Percentiles rank a stretch among this genome's conserved stretches.
Conservation (phyloP, 2,797 vertebrate species). For the Acomys russatus region DNA sequence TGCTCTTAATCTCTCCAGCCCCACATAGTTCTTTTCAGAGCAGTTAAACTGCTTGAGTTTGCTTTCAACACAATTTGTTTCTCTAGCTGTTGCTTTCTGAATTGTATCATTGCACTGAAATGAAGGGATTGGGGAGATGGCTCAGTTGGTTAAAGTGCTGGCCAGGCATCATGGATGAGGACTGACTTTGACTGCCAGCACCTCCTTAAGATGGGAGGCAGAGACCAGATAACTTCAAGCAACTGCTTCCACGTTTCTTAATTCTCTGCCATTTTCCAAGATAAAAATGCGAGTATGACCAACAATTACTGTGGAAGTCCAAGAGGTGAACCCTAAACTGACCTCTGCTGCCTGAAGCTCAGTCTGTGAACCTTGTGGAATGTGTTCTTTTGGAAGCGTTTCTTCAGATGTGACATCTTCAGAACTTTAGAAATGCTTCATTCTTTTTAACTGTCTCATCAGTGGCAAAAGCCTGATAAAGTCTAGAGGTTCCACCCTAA, state of each 20-base stretch:
- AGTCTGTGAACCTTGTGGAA: neutral
- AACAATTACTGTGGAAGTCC: neutral
- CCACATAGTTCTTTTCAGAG: neutral
- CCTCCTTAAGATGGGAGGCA: neutral
- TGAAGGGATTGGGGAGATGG: neutral
- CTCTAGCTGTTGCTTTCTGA: neutral
- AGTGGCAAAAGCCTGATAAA: slow-evolving; percentile 16
- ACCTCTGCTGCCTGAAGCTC: slow-evolving; percentile 5
- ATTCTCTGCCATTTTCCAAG: neutral
- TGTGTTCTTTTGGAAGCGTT: neutral
- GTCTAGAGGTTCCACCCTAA: neutral
- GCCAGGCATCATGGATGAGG: neutral
- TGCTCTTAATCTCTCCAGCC: neutral
- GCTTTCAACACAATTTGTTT: neutral
- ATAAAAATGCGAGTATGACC: neutral
- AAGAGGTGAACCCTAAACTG: neutral
- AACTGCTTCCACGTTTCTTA: neutral
- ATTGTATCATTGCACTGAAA: neutral
- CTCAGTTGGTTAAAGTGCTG: neutral
- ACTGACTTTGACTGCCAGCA: neutral
- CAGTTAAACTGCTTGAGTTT: neutral
- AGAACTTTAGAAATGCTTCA: slow-evolving; percentile 22
- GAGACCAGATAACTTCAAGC: neutral
- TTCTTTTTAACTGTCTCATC: slow-evolving; percentile 40
- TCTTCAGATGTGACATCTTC: neutral